These are phyloP conservation scores for Himalopsyche anomala DNA, from an alignment of 2,888 invertebrate genomes.

Conservation along the genomic window DNA sequence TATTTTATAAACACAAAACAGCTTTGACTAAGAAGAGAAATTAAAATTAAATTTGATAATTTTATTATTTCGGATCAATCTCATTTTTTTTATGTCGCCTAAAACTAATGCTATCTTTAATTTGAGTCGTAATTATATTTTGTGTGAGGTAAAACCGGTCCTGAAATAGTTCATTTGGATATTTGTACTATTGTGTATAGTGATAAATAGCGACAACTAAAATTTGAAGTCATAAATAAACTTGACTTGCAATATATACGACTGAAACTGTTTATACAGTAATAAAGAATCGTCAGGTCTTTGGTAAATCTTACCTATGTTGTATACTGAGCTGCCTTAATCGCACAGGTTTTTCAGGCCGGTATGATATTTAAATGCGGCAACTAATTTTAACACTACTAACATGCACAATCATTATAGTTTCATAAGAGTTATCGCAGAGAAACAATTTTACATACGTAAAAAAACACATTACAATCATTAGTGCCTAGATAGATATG, in stretches of 20 bases:
- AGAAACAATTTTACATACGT: constrained; percentile 1
- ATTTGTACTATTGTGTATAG: constrained; percentile 29
- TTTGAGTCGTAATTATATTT: constrained; percentile 38
- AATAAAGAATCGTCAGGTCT: neutral
- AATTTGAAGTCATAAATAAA: neutral
- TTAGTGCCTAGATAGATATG: constrained; percentile 29
- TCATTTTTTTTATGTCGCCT: neutral
- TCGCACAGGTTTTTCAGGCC: neutral
- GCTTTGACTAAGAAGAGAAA: neutral
- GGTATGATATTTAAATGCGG: neutral
- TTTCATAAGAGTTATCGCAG: constrained; percentile 40
- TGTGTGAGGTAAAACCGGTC: constrained; percentile 37
- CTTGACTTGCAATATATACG: too few species aligned
- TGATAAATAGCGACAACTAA: neutral
- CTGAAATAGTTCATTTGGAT: neutral
- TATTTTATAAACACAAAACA: neutral
- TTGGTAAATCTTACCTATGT: neutral
- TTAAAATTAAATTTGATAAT: neutral
- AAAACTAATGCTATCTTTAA: constrained; percentile 20
- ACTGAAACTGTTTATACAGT: too few species aligned
- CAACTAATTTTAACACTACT: neutral
- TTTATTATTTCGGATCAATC: neutral
- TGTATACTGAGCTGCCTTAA: neutral
- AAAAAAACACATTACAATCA: constrained; percentile 24
- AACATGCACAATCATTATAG: neutral